phyloP scores from a whole-genome alignment of 2,888 invertebrate species.

The Drosophila demipolita region DNA sequence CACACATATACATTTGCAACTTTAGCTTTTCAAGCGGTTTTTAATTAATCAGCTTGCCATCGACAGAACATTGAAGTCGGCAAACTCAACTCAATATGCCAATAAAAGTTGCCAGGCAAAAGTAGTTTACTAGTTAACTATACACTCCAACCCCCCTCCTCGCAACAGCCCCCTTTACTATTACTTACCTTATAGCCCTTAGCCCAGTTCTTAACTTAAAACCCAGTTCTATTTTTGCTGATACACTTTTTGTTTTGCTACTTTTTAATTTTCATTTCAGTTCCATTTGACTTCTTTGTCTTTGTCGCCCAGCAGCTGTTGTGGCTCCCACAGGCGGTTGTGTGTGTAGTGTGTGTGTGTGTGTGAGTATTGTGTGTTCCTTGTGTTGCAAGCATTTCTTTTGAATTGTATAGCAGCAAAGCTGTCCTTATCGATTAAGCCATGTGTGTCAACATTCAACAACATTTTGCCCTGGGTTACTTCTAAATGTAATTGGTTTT shows the following conservation, averaged over 20 bases:
- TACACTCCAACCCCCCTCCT: neutral
- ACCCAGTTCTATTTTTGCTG: neutral
- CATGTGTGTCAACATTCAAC: neutral
- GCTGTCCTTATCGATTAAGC: slow-evolving; percentile 17
- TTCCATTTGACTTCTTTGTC: slow-evolving; percentile 14
- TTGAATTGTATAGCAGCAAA: neutral
- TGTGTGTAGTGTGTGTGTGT: neutral
- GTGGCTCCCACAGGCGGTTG: neutral
- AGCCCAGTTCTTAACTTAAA: slow-evolving; percentile 4
- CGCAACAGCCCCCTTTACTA: neutral
- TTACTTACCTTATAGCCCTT: neutral
- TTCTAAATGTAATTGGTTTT: neutral
- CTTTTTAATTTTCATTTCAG: slow-evolving; percentile 22
- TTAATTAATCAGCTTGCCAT: slow-evolving; percentile 78
- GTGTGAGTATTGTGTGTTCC: slow-evolving; percentile 1
- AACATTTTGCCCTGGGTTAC: neutral
- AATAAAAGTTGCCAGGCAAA: slow-evolving; percentile 58
- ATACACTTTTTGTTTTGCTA: slow-evolving; percentile 23
- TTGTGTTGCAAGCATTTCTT: neutral
- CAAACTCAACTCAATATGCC: slow-evolving; percentile 63
- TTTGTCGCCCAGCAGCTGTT: neutral
- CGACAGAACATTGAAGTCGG: slow-evolving; percentile 60
- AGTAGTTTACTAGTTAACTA: neutral
- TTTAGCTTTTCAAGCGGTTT: slow-evolving; percentile 45
- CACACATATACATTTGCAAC: neutral